phyloP scores from a whole-genome alignment of 2,888 invertebrate genomes.

The Conomelus anceps region DNA sequence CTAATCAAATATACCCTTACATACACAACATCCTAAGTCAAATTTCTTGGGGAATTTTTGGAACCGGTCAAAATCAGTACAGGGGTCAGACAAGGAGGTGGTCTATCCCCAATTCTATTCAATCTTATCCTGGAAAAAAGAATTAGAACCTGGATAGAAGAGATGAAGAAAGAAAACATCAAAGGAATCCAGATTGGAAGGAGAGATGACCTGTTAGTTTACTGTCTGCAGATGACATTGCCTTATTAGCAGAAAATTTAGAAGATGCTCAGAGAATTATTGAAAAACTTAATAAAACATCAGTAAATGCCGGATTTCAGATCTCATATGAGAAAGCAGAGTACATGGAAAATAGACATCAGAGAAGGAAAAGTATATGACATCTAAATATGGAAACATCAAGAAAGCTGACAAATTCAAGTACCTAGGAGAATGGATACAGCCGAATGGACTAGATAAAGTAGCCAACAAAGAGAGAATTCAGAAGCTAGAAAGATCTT shows the following conservation, averaged over 20 bases:
- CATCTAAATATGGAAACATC: slow-evolving; percentile 4
- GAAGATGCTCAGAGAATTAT: too few species aligned
- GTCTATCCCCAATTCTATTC: neutral
- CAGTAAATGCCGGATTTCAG: neutral
- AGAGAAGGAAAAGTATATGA: too few species aligned
- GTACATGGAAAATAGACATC: neutral
- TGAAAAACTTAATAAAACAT: neutral
- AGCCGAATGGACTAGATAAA: slow-evolving; percentile 12
- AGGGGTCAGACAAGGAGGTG: neutral
- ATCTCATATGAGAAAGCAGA: neutral
- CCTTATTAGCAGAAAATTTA: too few species aligned
- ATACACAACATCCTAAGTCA: too few species aligned
- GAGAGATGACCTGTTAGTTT: too few species aligned
- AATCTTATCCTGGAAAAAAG: neutral
- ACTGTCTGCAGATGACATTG: too few species aligned
- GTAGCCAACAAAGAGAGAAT: neutral
- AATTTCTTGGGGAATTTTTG: too few species aligned
- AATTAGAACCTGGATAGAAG: neutral
- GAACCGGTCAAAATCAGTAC: neutral
- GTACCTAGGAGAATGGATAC: slow-evolving; percentile 2
- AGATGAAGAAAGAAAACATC: neutral
- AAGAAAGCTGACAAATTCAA: neutral
- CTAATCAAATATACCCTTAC: too few species aligned
- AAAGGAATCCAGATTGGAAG: neutral
- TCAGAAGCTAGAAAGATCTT: neutral